Evolutionary conservation across 2,113 vertebrate genomes (phyloP).

Genomic region (Alexandromys fortis): DNA sequence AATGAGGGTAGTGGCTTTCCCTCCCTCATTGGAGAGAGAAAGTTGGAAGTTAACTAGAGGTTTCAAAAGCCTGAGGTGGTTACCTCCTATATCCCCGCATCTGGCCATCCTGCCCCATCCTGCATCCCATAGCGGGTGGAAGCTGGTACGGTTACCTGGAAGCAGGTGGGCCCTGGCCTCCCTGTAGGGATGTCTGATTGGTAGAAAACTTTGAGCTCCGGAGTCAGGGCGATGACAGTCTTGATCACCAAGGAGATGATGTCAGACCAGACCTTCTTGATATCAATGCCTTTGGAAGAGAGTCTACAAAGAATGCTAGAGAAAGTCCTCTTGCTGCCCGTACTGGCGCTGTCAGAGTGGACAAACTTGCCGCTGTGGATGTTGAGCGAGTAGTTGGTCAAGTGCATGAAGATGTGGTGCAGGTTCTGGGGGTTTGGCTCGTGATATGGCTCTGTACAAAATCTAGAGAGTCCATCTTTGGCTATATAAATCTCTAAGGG

Average conservation of each 20-base stretch:
- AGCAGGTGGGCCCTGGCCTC: constrained; percentile 97
- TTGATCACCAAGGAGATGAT: constrained; percentile 98
- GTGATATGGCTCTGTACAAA: constrained; percentile 98
- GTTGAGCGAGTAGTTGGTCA: constrained; percentile 98
- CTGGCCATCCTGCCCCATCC: not conserved
- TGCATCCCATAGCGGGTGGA: not conserved
- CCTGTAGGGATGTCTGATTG: constrained; percentile 95
- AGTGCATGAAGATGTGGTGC: constrained; percentile 97
- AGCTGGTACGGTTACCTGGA: constrained; percentile 89
- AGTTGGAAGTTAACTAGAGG: not conserved
- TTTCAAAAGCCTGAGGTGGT: not conserved
- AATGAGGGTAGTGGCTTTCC: not conserved
- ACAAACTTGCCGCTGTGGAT: constrained; percentile 95
- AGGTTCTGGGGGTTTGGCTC: constrained; percentile 95
- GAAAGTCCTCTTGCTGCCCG: constrained; percentile 97
- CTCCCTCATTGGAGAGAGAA: not conserved
- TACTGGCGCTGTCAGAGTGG: constrained; percentile 94
- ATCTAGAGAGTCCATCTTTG: constrained; percentile 97
- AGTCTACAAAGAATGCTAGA: constrained; percentile 94
- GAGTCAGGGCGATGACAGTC: constrained; percentile 95
- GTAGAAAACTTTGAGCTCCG: constrained; percentile 96
- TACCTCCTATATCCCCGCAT: not conserved
- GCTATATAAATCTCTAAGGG: constrained; percentile 98
- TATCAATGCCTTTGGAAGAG: constrained; percentile 93
- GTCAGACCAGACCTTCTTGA: constrained; percentile 98